Percentiles rank a stretch among this genome's conserved stretches.
phyloP scores from a whole-genome alignment of 2,888 invertebrate species.

The Taenaris catops region DNA sequence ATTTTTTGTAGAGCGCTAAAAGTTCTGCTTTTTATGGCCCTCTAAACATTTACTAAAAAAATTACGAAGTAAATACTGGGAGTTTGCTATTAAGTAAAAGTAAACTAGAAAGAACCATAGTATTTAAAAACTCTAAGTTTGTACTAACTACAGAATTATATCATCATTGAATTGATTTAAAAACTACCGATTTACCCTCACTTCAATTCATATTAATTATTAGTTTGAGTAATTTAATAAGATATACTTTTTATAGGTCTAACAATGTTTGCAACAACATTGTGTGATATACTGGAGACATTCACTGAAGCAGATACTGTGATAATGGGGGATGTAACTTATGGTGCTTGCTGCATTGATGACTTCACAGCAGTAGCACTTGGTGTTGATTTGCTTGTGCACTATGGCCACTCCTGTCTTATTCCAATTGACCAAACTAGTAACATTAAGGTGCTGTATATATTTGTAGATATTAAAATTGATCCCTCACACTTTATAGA shows the following conservation, averaged over 20 bases:
- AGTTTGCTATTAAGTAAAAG: too few relatives aligned
- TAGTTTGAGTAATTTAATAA: too few relatives aligned
- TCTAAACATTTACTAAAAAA: too few relatives aligned
- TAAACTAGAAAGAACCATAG: too few relatives aligned
- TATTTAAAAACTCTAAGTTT: too few relatives aligned
- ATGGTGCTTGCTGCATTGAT: conserved; percentile 99
- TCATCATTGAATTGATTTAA: too few relatives aligned
- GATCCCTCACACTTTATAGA: conserved; percentile 96
- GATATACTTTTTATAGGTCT: conserved; percentile 83
- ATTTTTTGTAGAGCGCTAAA: too few relatives aligned
- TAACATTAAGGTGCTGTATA: conserved; percentile 95
- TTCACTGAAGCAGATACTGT: conserved; percentile 94
- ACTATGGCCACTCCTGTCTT: conserved; percentile 99
- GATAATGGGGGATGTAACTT: conserved; percentile 99
- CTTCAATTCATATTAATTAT: too few relatives aligned
- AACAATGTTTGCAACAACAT: conserved; percentile 93
- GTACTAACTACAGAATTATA: too few relatives aligned
- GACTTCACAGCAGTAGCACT: conserved; percentile 96
- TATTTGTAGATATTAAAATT: conserved; percentile 99
- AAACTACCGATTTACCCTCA: too few relatives aligned
- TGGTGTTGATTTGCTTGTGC: conserved; percentile 93
- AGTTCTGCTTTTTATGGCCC: too few relatives aligned
- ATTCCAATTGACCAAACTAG: conserved; percentile 92
- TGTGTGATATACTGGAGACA: conserved; percentile 94
- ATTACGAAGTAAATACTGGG: too few relatives aligned